A percentile compares a stretch with the other conserved stretches of the same genome.
Evolutionary conservation across 2,888 invertebrate species (phyloP).

Genomic region (Drosophila nigricruria): DNA sequence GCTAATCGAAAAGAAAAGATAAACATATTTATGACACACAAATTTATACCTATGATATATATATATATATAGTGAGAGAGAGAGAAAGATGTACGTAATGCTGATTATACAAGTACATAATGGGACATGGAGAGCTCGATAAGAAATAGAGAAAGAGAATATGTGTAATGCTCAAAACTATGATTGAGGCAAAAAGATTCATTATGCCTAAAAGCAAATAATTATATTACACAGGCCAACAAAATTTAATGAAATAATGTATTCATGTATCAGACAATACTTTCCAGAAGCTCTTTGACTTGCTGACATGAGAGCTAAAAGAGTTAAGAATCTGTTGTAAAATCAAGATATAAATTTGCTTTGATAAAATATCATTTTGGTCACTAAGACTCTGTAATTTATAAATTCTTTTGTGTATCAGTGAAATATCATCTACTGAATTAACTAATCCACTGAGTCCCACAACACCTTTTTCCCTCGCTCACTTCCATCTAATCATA

Average conservation of each 20-base stretch:
- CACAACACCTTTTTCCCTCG: not conserved
- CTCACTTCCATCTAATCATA: not conserved
- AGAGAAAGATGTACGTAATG: not conserved
- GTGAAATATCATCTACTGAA: conserved; percentile 2
- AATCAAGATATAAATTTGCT: not conserved
- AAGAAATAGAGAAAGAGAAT: not conserved
- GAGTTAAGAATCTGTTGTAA: not conserved
- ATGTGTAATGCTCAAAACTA: conserved; percentile 1
- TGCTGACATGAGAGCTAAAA: not conserved
- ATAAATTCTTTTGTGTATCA: no score
- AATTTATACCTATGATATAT: conserved; percentile 47
- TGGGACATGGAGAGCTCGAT: not conserved
- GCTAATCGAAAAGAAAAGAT: conserved; percentile 49
- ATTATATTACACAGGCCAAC: conserved; percentile 1
- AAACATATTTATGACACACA: conserved; percentile 39
- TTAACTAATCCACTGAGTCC: not conserved
- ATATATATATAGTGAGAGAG: not conserved
- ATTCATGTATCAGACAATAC: not conserved
- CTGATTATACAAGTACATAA: not conserved
- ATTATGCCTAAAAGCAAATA: not conserved
- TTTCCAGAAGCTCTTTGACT: not conserved
- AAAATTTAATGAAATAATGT: not conserved
- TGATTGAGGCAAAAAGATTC: not conserved
- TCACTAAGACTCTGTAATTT: not conserved
- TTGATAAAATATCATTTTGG: not conserved